Evolutionary conservation across 2,888 invertebrate species (phyloP), one percentile per base, ranked within the genome.

Genomic region (Rhyacophila evoluta): DNA sequence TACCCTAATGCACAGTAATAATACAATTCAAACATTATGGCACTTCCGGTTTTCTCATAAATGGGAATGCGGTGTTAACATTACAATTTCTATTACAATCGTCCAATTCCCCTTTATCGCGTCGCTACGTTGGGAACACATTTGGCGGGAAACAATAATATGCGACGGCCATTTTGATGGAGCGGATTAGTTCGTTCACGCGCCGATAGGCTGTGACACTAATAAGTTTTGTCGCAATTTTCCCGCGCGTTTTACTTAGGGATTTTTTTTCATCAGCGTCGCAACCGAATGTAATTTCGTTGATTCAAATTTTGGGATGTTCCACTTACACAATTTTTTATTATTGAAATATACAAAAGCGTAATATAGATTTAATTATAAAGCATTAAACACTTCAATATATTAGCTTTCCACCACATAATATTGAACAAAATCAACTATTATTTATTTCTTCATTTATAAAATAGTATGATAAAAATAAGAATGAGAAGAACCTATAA

Each of bases 41-140:
- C 25, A 55, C 55, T 55, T 55, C 55, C 55, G 55, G 55, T 55
- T 55, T 55, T 55, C 55, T 55, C 55, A 19, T 55, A 55, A 55
- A 55, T 55, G 55, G 19, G 55, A 55, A 19, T 25, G 55, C 55
- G 1, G 55, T 55, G 55, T 55, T 55, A 55, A 55, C 55, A 55
- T 55, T 55, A 55, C 55, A 55, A 55, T 55, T 55, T 55, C 55
- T 55, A 55, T 55, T 25, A 55, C 55, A 55, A 55, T 55, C 25
- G 25, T 25, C 55, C 55, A 55, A 55, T 55, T 19, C 55, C 19
- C 55, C 25, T 19, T 55, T 55, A 55, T 25, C 55, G 55, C 55
- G 8, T 8, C 55, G 19, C 19, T 55, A 19, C 55, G 55, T 55
- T 8, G 15, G 15, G 12, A 55, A 55, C 55, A 55, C 55, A 55